Evolutionary conservation across 1,140 invertebrate species (phyloP).

Genomic region (Ooceraea biroi): DNA sequence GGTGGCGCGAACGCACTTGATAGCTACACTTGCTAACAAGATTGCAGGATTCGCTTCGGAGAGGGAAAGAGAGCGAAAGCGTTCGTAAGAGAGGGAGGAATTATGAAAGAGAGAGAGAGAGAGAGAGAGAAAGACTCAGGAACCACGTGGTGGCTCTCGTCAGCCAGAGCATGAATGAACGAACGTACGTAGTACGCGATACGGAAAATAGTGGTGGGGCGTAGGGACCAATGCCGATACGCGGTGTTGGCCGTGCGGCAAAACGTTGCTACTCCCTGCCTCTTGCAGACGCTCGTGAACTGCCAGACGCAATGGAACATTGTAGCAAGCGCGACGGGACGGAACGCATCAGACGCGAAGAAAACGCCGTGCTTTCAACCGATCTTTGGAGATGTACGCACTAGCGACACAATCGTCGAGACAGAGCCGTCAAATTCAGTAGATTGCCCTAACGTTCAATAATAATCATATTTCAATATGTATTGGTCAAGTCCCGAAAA

Average conservation of each 20-base stretch:
- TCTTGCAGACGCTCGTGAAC: constrained; percentile 71
- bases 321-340: constrained; percentile 30
- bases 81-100: constrained; percentile 71
- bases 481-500: background rate
- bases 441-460: too few species aligned
- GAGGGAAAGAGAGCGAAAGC: constrained; percentile 36
- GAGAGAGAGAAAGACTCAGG: constrained; percentile 72
- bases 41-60: constrained; percentile 63
- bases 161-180: constrained; percentile 78
- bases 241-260: constrained; percentile 71
- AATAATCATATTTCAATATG: too few species aligned
- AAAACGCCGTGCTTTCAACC: background rate
- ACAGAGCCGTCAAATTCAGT: too few species aligned
- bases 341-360: background rate
- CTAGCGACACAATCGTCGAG: too few species aligned
- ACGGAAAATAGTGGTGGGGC: constrained; percentile 77
- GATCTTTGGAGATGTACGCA: too few species aligned
- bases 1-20: constrained; percentile 58
- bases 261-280: constrained; percentile 72
- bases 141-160: constrained; percentile 78
- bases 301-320: constrained; percentile 71
- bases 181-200: constrained; percentile 77
- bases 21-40: constrained; percentile 62
- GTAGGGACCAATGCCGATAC: constrained; percentile 72
- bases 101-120: constrained; percentile 59